A percentile compares a stretch with the other conserved stretches of the same genome.
Evolutionary conservation across 1,140 invertebrate genomes (phyloP).

Genomic region (Streblospio benedicti): DNA sequence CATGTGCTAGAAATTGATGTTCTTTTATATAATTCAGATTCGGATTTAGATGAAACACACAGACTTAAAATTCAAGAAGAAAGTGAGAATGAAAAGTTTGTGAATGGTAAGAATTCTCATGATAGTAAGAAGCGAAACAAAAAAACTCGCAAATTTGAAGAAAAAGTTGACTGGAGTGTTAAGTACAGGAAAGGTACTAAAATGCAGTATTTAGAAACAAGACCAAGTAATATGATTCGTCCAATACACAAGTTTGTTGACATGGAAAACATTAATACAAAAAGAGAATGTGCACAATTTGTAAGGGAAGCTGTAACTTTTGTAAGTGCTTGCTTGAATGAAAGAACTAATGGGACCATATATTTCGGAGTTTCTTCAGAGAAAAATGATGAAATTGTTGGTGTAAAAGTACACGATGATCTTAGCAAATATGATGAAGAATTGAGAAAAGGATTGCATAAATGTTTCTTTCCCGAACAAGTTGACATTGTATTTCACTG

Average conservation of each 20-base stretch:
- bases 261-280: not conserved
- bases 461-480: conserved; percentile 3
- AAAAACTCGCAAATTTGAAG: not conserved
- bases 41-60: too few species aligned
- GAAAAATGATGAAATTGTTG: not conserved
- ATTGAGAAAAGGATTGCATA: not conserved
- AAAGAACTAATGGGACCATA: conserved; percentile 10
- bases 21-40: too few species aligned
- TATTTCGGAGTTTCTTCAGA: conserved; percentile 7
- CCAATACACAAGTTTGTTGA: not conserved
- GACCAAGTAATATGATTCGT: not conserved
- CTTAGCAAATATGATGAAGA: not conserved
- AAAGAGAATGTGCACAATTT: not conserved
- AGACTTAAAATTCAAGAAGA: too few species aligned
- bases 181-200: not conserved
- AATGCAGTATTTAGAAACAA: not conserved
- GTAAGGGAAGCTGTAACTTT: not conserved
- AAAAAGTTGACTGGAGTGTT: not conserved
- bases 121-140: not conserved
- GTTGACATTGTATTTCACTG: not conserved
- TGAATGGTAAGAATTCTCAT: too few species aligned
- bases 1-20: too few species aligned
- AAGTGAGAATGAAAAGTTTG: too few species aligned
- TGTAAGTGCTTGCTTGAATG: conserved; percentile 7
- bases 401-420: not conserved